Evolutionary conservation across 2,888 invertebrate genomes (phyloP), one percentile per base, ranked within the genome.

Genomic region (Brenthis ino): DNA sequence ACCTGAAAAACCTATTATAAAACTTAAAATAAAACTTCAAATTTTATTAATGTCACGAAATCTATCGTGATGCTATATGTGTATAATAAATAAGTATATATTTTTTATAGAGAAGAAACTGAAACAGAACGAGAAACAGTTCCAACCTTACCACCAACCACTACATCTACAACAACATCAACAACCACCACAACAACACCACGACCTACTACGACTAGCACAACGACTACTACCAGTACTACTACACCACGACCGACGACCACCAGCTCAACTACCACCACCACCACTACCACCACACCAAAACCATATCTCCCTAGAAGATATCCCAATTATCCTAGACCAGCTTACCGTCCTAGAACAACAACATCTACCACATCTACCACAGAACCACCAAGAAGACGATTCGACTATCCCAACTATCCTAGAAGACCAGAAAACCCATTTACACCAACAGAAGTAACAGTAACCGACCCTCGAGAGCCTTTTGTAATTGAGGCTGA

Each of bases 401-500:
- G 70, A 55, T 65, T 75, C 43, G 68, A 76, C 16, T 71, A 73
- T 72, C 72, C 77, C 28, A 70, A 76, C n/a, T 71, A 73, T 72
- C 72, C 77, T 60, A 74, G 72, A 65, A 75, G 75, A 71, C 77
- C 80, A 65, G 72, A 73, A 57, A 61, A 60, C 47, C 65, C 74
- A 13, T 60, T 67, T 24, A 71, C 76, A 64, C 77, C 81, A 47
- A 73, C 75, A 3, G 79, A 77, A 76, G 79, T 80, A 0, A 72
- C 77, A 5, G 74, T 78, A 1, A 76, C 78, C 11, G 63, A 75
- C 48, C 79, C 85, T 11, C 76, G 70, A 48, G 72, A 79, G 54
- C 74, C 79, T 11, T 72, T 72, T 16, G 72, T 72, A 0, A 69
- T 82, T n/a, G 82, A 82, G 69, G 82, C 73, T 67, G 84, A 80